Conservation (phyloP, 2,113 vertebrate species). For the Rattus norvegicus region GRCr8 NC_086026.1:108102501-108103000, state of each 20-base stretch:
- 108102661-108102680: neutral
- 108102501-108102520: constrained; percentile 29
- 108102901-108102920: neutral
- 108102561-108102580: neutral
- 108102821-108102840: neutral
- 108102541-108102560: constrained; percentile 70
- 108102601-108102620: neutral
- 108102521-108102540: constrained; percentile 48
- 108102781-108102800: neutral
- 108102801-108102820: neutral
- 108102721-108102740: neutral
- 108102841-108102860: neutral
- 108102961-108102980: neutral
- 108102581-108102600: neutral
- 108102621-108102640: neutral
- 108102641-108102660: neutral
- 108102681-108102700: neutral
- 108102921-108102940: neutral
- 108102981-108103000: neutral
- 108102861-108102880: neutral
- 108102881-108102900: neutral
- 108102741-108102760: neutral
- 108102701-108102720: neutral
- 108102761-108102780: neutral
- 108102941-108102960: neutral